Percentiles rank a stretch among this genome's conserved stretches.
Evolutionary conservation across 2,888 invertebrate genomes (phyloP).

Genomic region (Plebejus argus): DNA sequence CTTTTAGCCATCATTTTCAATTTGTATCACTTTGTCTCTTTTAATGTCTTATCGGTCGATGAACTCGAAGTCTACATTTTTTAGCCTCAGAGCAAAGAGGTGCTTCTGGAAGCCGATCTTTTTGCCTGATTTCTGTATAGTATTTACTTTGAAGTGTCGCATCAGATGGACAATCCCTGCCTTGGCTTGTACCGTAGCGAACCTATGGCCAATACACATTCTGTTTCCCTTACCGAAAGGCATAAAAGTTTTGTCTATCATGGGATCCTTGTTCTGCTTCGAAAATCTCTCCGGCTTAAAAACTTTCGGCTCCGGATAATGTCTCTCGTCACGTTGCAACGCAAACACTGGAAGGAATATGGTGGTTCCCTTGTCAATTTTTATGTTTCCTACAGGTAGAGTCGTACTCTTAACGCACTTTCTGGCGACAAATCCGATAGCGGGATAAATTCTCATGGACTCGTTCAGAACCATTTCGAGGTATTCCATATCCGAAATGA

Average conservation of each 20-base stretch:
- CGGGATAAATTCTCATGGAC: conserved; percentile 57
- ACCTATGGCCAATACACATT: conserved; percentile 63
- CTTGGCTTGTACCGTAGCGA: conserved; percentile 49
- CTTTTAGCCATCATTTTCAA: neutral
- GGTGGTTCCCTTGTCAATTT: conserved; percentile 55
- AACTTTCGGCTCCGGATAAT: conserved; percentile 64
- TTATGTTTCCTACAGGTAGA: conserved; percentile 59
- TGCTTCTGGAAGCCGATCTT: conserved; percentile 42
- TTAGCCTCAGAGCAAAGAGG: conserved; percentile 13
- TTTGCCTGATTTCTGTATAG: conserved; percentile 43
- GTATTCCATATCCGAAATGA: conserved; percentile 59
- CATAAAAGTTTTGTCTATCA: neutral
- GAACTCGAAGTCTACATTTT: conserved; percentile 27
- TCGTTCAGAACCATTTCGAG: conserved; percentile 65
- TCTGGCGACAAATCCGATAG: conserved; percentile 53
- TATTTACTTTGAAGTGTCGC: conserved; percentile 50
- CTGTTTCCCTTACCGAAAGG: conserved; percentile 5
- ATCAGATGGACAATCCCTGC: conserved; percentile 52
- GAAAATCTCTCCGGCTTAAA: conserved; percentile 68
- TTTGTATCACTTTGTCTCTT: neutral
- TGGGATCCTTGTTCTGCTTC: conserved; percentile 41
- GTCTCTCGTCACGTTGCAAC: conserved; percentile 66
- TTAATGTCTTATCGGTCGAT: neutral
- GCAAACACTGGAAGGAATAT: conserved; percentile 57
- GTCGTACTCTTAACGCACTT: conserved; percentile 52